Conservation (phyloP, 1,140 invertebrate genomes). For the Bombyx mandarina region DNA sequence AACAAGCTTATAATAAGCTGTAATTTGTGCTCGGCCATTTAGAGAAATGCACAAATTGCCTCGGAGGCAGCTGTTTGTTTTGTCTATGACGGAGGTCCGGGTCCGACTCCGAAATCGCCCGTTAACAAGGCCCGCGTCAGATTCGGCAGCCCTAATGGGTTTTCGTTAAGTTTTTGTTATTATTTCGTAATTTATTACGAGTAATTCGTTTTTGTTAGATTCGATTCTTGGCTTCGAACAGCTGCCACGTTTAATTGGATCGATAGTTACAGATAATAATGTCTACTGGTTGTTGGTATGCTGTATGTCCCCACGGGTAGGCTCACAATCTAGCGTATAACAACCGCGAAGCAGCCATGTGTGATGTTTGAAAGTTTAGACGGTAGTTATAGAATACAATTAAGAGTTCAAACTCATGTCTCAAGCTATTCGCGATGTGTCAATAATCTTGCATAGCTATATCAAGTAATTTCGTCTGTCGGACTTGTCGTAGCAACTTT, state of each 20-base stretch:
- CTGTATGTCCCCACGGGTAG: too few relatives aligned
- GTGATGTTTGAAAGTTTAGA: too few relatives aligned
- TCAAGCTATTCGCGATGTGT: too few relatives aligned
- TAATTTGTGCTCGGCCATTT: conserved; percentile 69
- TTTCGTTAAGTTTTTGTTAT: conserved; percentile 69
- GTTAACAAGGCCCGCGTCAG: conserved; percentile 69
- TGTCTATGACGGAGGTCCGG: conserved; percentile 69
- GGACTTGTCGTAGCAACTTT: too few relatives aligned
- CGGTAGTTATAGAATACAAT: too few relatives aligned
- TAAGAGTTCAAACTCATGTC: too few relatives aligned
- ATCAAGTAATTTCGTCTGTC: too few relatives aligned
- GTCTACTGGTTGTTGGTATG: too few relatives aligned
- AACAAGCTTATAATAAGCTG: conserved; percentile 70
- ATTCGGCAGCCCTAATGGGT: conserved; percentile 70
- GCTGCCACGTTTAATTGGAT: conserved; percentile 45
- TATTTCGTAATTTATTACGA: conserved; percentile 59
- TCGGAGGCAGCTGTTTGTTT: conserved; percentile 66
- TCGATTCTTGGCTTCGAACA: conserved; percentile 37
- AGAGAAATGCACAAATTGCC: conserved; percentile 69
- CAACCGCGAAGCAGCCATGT: too few relatives aligned
- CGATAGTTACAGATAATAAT: not conserved
- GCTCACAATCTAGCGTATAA: too few relatives aligned
- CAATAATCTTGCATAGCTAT: too few relatives aligned
- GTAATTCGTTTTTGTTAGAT: conserved; percentile 44
- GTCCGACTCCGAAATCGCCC: conserved; percentile 53